Evolutionary conservation across 2,113 vertebrate genomes (phyloP).

Genomic region (Solenodon paradoxus): DNA sequence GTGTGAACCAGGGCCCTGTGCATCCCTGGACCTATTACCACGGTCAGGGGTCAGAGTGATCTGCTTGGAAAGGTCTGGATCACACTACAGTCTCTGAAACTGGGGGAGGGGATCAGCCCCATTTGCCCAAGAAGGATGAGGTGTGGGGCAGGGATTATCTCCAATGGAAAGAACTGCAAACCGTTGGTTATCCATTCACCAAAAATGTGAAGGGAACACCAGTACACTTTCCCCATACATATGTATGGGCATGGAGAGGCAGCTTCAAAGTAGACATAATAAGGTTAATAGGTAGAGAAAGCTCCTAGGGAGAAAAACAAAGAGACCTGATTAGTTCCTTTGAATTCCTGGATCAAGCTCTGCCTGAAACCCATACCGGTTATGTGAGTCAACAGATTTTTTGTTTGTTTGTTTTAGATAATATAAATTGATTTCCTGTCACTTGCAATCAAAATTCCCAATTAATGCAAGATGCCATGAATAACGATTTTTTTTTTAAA

Average conservation of each 20-base stretch:
- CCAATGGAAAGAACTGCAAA: not conserved
- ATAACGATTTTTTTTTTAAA: too few species aligned
- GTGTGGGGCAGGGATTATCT: too few species aligned
- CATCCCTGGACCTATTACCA: not conserved
- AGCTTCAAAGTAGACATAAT: not conserved
- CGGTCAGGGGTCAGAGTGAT: not conserved
- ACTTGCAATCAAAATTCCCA: not conserved
- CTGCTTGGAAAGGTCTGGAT: not conserved
- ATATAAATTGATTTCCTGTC: not conserved
- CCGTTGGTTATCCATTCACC: not conserved
- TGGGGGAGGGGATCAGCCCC: too few species aligned
- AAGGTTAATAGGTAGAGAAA: not conserved
- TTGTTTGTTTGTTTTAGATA: not conserved
- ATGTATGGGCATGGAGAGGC: too few species aligned
- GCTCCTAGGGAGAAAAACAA: not conserved
- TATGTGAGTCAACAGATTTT: not conserved
- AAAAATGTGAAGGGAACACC: not conserved
- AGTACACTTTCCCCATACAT: not conserved
- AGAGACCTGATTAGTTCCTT: not conserved
- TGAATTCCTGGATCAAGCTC: not conserved
- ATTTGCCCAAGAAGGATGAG: not conserved
- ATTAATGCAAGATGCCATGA: too few species aligned
- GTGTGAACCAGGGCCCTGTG: fast-evolving
- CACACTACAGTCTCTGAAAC: not conserved
- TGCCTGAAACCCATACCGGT: not conserved